These are phyloP conservation scores for Miltochrista miniata DNA, from an alignment of 2,888 invertebrate species.

Conservation along the genomic window DNA sequence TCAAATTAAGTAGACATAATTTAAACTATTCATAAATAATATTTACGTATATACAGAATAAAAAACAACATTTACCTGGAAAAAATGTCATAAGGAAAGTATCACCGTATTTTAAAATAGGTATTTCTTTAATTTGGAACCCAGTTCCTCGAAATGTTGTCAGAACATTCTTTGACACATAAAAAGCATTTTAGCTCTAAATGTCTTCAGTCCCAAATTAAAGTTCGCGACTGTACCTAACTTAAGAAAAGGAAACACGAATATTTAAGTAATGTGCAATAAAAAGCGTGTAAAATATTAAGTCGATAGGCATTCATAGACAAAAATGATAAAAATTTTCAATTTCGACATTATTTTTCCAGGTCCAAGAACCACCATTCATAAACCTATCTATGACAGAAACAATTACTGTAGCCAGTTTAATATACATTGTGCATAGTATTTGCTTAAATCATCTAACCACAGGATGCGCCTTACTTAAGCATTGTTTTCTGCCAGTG, in stretches of 20 bases:
- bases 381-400: slow-evolving; percentile 46
- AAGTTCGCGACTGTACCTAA: no score
- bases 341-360: neutral
- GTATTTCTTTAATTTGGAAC: no score
- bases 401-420: neutral
- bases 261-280: no score
- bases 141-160: no score
- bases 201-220: no score
- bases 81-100: neutral
- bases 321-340: neutral
- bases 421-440: neutral
- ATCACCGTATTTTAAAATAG: neutral
- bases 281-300: no score
- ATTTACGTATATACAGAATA: slow-evolving; percentile 70
- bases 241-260: no score
- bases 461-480: no score
- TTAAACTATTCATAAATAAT: slow-evolving; percentile 71
- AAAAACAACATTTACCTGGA: slow-evolving; percentile 30
- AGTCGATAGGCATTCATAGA: neutral
- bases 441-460: no score
- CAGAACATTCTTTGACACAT: no score
- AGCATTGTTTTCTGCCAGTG: no score
- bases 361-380: slow-evolving; percentile 20
- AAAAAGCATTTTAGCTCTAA: no score
- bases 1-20: slow-evolving; percentile 63